Evolutionary conservation across 1,140 invertebrate genomes (phyloP).

Genomic region (Dreissena polymorpha): DNA sequence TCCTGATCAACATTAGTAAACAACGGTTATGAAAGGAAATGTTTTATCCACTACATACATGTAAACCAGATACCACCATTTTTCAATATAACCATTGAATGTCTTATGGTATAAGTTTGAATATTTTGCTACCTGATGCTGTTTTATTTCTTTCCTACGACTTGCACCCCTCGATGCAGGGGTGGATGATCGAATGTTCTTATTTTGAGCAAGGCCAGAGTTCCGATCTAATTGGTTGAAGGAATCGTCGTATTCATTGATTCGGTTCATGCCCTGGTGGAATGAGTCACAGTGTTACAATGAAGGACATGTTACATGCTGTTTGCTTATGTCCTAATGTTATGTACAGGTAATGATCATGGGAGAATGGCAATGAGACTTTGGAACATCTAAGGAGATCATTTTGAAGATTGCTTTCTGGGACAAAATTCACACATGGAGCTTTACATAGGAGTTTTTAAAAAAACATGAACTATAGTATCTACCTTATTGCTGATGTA

Average conservation of each 20-base stretch:
- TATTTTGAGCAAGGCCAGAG: not conserved
- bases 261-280: constrained; percentile 30
- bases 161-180: constrained; percentile 14
- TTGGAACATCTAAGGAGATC: too few species aligned
- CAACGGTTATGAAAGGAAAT: too few species aligned
- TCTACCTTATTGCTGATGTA: too few species aligned
- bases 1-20: too few species aligned
- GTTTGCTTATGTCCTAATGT: not conserved
- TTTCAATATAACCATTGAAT: too few species aligned
- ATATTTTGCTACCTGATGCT: constrained; percentile 16
- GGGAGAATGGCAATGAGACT: too few species aligned
- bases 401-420: too few species aligned
- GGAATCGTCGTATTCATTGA: constrained; percentile 22
- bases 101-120: too few species aligned
- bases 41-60: not conserved
- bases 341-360: not conserved
- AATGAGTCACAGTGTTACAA: constrained; percentile 10
- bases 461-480: too few species aligned
- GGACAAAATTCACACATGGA: too few species aligned
- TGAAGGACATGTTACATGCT: not conserved
- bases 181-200: constrained; percentile 34
- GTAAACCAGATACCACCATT: not conserved
- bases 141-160: constrained; percentile 9
- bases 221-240: constrained; percentile 23
- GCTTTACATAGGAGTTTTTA: too few species aligned